Evolutionary conservation across 2,113 vertebrate genomes (phyloP).

Genomic region (Argyrosomus japonicus): DNA sequence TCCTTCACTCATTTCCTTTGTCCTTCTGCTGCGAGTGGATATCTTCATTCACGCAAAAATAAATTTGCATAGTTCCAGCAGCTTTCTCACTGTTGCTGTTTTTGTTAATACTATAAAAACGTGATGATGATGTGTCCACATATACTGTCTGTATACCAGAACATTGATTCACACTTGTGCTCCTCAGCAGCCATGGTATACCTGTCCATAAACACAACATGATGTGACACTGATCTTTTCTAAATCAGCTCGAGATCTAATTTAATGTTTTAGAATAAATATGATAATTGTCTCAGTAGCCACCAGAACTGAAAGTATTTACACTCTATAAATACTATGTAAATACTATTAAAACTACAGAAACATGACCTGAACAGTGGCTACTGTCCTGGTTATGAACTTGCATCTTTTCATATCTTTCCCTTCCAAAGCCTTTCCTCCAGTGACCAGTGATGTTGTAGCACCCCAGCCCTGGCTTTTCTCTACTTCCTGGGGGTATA

Average conservation of each 20-base stretch:
- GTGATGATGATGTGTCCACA: too few relatives aligned
- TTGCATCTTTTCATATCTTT: conserved; percentile 88
- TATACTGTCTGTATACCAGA: too few relatives aligned
- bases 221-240: neutral
- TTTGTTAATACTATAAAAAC: too few relatives aligned
- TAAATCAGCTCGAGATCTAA: neutral
- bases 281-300: too few relatives aligned
- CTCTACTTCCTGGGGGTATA: conserved; percentile 30
- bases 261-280: too few relatives aligned
- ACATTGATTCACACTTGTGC: neutral
- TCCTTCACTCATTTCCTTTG: neutral
- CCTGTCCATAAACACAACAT: neutral
- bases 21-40: neutral
- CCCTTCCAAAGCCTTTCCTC: conserved; percentile 22
- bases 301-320: neutral
- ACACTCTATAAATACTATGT: neutral
- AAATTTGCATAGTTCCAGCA: neutral
- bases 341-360: neutral
- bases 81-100: neutral
- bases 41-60: neutral
- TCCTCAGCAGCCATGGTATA: neutral
- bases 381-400: conserved; percentile 71
- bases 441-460: conserved; percentile 50
- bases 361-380: neutral
- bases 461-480: neutral